Conservation (phyloP, 2,797 vertebrate species). For the Bradypus variegatus region DNA sequence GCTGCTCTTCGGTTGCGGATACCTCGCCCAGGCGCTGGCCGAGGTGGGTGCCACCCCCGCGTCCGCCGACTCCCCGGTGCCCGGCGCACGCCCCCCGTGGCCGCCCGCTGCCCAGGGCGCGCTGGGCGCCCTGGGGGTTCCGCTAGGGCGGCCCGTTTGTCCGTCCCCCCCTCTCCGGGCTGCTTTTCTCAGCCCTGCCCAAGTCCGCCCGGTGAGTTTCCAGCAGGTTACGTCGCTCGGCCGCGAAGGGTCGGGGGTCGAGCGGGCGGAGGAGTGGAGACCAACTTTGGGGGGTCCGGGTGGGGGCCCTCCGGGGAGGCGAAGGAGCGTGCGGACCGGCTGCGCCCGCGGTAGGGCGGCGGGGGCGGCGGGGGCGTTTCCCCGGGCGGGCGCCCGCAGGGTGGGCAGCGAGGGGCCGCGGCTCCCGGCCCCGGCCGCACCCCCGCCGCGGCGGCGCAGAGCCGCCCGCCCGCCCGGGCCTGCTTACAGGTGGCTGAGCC, state of each 20-base stretch:
- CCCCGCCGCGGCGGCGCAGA: background rate
- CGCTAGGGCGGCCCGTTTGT: slow-evolving; percentile 9
- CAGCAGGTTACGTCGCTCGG: slow-evolving; percentile 58
- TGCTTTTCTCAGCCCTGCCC: slow-evolving; percentile 48
- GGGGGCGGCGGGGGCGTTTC: slow-evolving; percentile 18
- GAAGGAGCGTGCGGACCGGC: background rate
- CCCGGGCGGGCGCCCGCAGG: background rate
- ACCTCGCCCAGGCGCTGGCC: slow-evolving; percentile 84
- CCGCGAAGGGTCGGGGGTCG: slow-evolving; percentile 24
- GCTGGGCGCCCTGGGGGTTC: slow-evolving; percentile 21
- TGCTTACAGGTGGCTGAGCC: slow-evolving; percentile 64
- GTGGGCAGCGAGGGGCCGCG: slow-evolving; percentile 12
- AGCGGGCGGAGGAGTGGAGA: slow-evolving; percentile 32
- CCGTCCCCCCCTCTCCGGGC: slow-evolving; percentile 9
- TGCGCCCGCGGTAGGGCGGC: background rate
- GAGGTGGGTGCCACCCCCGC: slow-evolving; percentile 82
- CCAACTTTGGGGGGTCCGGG: slow-evolving; percentile 56
- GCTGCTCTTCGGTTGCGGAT: slow-evolving; percentile 89
- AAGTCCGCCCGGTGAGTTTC: slow-evolving; percentile 63
- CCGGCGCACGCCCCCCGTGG: background rate
- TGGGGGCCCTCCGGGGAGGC: background rate
- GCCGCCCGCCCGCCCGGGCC: slow-evolving; percentile 44
- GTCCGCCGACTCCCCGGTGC: slow-evolving; percentile 24
- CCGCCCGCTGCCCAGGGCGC: background rate
- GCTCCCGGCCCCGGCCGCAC: background rate